Evolutionary conservation across 2,113 vertebrate genomes (phyloP), one percentile per base, ranked within the genome.

Genomic region (Tachysurus vachellii): DNA sequence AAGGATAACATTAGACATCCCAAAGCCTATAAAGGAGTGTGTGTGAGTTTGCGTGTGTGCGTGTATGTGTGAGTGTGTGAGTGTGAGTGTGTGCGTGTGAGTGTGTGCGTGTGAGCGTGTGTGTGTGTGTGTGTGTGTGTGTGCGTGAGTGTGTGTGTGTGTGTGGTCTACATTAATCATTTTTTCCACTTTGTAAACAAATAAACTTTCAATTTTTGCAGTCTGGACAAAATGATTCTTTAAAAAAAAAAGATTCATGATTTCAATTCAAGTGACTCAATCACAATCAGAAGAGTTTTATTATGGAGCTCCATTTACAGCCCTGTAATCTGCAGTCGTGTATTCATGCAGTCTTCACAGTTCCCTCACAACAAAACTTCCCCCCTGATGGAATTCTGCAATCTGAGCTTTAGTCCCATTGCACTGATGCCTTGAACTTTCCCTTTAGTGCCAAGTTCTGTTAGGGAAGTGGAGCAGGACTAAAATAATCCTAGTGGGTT

Each of bases 401-500:
- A 64, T 47, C 21, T 2, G 23, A 47, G 8, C 19, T 36, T 23
- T 62, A 57, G 56, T 19, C 11, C 36, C 36, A 62, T 14, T 5
- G 5, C 56, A 44, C 57, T 31, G 19, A 16, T 64, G 42, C 80
- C 16, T 23, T 44, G 21, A 6, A 80, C 28, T 59, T 16, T 21
- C 59, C 19, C 80, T 50, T 66, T 66, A 83, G 62, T 82, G 36
- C 36, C 80, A 82, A 44, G 57, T 44, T 13, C 79, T 21, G 56
- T 61, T 19, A 1, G 31, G 50, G 36, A 66, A 66, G 42, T 82
- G 81, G 44, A 31, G 9, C 61, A 66, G 59, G 81, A 53, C 81
- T 50, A 83, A 83, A 83, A 83, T 83, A 83, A 66, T 42, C 79
- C 76, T n/a, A 53, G 75, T 19, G 50, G 31, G 53, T 31, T 36